A percentile compares a stretch with the other conserved stretches of the same genome.
Conservation (phyloP, 2,797 vertebrate species). For the Crocidura indochinensis region DNA sequence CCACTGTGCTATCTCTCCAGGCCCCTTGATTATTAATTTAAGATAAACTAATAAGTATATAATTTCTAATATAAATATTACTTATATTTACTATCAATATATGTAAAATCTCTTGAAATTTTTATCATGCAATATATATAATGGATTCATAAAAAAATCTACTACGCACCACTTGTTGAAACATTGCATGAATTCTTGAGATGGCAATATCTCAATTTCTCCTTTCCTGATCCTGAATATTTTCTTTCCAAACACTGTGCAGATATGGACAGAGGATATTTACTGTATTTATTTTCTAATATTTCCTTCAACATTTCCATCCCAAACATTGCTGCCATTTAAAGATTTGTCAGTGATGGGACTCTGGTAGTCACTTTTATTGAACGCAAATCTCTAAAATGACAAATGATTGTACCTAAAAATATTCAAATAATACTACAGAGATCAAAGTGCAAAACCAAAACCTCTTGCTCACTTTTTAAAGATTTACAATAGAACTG, state of each 20-base stretch:
- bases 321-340: background rate
- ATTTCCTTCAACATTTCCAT: background rate
- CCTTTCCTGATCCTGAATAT: background rate
- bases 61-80: too few relatives aligned
- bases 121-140: background rate
- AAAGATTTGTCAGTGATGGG: background rate
- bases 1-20: too few relatives aligned
- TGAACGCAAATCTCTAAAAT: constrained; percentile 18
- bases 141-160: background rate
- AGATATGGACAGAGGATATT: background rate
- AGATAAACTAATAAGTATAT: too few relatives aligned
- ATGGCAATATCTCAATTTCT: too few relatives aligned
- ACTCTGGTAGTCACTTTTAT: constrained; percentile 6
- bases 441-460: background rate
- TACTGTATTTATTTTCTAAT: background rate
- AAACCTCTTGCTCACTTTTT: background rate
- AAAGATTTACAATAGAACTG: background rate
- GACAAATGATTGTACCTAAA: background rate
- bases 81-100: too few relatives aligned
- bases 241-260: background rate
- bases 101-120: background rate
- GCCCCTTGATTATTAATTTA: too few relatives aligned
- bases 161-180: background rate
- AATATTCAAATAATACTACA: background rate
- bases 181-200: background rate